Percentiles rank a stretch among this genome's conserved stretches.
Conservation (phyloP, 1,140 invertebrate genomes). For the Temnothorax curvispinosus region DNA sequence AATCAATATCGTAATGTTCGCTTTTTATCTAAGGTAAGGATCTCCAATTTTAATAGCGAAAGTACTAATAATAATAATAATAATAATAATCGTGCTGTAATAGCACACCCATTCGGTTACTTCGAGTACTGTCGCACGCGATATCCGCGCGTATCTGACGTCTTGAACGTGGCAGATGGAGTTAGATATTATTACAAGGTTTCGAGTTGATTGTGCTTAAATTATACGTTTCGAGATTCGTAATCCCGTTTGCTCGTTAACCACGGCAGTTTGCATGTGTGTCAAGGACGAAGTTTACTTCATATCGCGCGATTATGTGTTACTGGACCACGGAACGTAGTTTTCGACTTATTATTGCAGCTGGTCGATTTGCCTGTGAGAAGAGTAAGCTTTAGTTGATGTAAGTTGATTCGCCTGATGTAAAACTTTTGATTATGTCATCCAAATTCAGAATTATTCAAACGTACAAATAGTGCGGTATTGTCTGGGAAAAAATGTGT, state of each 20-base stretch:
- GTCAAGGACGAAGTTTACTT: conserved; percentile 34
- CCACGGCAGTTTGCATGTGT: neutral
- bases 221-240: conserved; percentile 38
- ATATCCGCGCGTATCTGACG: conserved; percentile 18
- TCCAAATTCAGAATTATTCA: conserved; percentile 1
- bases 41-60: conserved; percentile 25
- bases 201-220: conserved; percentile 52
- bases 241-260: conserved; percentile 44
- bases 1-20: neutral
- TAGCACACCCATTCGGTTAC: neutral
- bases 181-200: conserved; percentile 32
- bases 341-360: conserved; percentile 23
- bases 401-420: too few relatives aligned
- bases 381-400: conserved; percentile 13
- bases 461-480: neutral
- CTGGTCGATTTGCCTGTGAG: conserved; percentile 23
- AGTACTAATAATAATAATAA: conserved; percentile 24
- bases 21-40: neutral
- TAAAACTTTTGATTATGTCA: neutral
- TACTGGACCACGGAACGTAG: conserved; percentile 22
- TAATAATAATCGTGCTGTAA: conserved; percentile 1
- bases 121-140: neutral
- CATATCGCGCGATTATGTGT: conserved; percentile 19
- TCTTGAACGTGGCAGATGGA: conserved; percentile 12
- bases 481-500: neutral